Evolutionary conservation across 2,797 vertebrate genomes (phyloP), one percentile per base, ranked within the genome.

Genomic region (Rhynchonycteris naso): DNA sequence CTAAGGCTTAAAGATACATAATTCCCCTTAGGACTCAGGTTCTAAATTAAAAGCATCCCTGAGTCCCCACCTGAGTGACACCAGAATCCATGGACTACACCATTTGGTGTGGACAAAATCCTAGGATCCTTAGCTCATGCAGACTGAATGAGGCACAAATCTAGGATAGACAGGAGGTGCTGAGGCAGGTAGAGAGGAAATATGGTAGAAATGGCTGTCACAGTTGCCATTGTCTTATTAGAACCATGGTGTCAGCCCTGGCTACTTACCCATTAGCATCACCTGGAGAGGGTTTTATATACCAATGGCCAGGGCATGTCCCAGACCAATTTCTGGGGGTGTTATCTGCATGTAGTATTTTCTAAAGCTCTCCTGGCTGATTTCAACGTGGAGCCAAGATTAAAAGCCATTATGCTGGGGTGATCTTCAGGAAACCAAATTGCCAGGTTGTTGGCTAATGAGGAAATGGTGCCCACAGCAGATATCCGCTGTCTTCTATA

Each of bases 201-300:
- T 2, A 52, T 0, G 0, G 24, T 11, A 58, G 58, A 68, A 63
- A 59, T 1, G 10, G 33, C 28, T 63, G 15, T 18, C 9, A 13
- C 47, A 4, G 1, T 2, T 21, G 38, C 72, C 56, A 9, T 7
- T 22, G n/a, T 12, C 38, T 22, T 2, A 1, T 3, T 22, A 54
- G 10, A 38, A 22, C 19, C 15, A 24, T 13, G 11, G 1, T 28
- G 30, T 66, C 68, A 9, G 9, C 30, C 30, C 59, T 13, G 47
- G 30, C 50, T 38, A 15, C 43, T 7, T 43, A 43, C 43, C 11
- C 18, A 10, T 16, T 5, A n/a, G 24, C 76, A 47, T 63, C 68
- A 5, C 61, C 72, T 35, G 5, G 35, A 8, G 13, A 68, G 63
- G 18, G 52, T 75, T 15, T 8, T 43, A 56, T 28, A 33, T 5